Base-by-base conservation (phyloP, 2,113 vertebrate species). In the Corythaeola cristata region DNA sequence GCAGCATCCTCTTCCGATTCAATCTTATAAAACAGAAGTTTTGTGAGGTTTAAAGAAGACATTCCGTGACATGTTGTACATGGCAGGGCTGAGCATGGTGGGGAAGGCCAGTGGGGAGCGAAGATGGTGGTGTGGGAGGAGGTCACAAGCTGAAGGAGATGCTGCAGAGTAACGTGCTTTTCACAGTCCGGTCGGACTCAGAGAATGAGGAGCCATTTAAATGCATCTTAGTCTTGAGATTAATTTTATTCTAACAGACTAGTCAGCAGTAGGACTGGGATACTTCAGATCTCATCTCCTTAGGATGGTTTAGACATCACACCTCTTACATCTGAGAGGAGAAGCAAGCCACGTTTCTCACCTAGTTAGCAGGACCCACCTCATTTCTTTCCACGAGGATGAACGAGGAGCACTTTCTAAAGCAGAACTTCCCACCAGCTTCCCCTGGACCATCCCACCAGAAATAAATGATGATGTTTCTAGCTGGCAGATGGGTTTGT, bases 381-480 rank as follows among this genome's bases (percentile, higher is more conserved):
- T 52, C 30, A 18, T n/a, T 44, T 50, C 50, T 56, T 55, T 16
- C 68, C 37, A 35, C 0, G 1, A 26, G 77, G 68, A 24, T 1
- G 28, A 59, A 58, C 1, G 4, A 32, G 35, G 45, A 72, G 35
- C 0, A 1, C 47, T 59, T 64, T 32, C 72, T 11, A 24, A 56
- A 35, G 55, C 72, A 77, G 76, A 73, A 20, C 39, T 81, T 64
- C 73, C 75, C 24, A 5, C 35, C 88, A 80, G 28, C 47, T 74
- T 83, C 24, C 20, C 35, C 52, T 2, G 0, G 28, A 28, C 19
- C 50, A 4, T 13, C 3, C 0, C 55, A 5, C 32, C 1, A 41
- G 45, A 23, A n/a, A 26, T 3, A 4, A 21, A 8, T 2, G 0
- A 1, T 0, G 18, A 17, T 1, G 9, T 62, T 86, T 15, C 27